Base-by-base conservation (phyloP, 2,888 invertebrate species). In the Pterostichus madidus region DNA sequence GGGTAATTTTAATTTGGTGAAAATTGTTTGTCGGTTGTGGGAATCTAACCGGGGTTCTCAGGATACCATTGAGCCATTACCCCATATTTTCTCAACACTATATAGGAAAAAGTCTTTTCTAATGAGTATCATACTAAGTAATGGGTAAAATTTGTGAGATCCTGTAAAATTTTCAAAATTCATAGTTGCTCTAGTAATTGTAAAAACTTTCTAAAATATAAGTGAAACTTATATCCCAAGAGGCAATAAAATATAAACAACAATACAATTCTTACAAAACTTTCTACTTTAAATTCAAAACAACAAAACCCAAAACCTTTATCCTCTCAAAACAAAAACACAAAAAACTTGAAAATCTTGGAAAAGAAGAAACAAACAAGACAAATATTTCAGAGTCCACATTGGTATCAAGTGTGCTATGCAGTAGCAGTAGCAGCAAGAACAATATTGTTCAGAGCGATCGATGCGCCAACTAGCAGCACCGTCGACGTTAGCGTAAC, bases 401-500 rank as follows among this genome's bases (percentile, higher is more conserved):
- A 32, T 64, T 32, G 35, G 64, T 11, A 64, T 64, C 64, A 64
- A 64, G 39, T 64, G 52, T 56, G 56, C 46, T 73, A 46, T 49
- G 77, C 35, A 32, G 24, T 13, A 17, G 56, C 59, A 32, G 56
- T 15, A 17, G 77, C 68, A 71, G 49, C 80, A 68, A 68, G 68
- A 52, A 80, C 80, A 68, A 76, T 68, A 80, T 64, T 64, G 79
- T 24, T 61, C 49, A 13, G 68, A 52, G 46, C 35, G 64, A 80
- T 80, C 80, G 80, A 80, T 80, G 68, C 68, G 68, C 68, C 68
- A 71, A 71, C 68, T 71, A 71, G 68, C 68, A 39, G 39, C 39
- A 35, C 8, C 32, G 35, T 44, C 44, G 46, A 73, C 31, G 73
- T 73, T 44, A 13, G 46, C 46, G 73, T 77, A 59, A 17, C 59